These are phyloP conservation scores for Ferdinandea cuprea DNA, from an alignment of 2,888 invertebrate genomes.

Conservation along the genomic window DNA sequence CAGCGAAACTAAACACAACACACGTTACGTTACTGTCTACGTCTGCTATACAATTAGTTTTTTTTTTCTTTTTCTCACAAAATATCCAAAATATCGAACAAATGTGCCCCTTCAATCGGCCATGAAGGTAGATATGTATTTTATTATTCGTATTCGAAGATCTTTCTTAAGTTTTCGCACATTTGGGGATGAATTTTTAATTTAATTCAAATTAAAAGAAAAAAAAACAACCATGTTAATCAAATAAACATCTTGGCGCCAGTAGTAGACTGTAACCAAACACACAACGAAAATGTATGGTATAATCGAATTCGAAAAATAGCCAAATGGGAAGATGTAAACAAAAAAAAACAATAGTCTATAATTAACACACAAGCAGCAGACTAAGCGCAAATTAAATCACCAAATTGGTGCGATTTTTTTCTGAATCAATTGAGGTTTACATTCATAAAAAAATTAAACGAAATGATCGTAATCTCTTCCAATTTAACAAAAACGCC, in stretches of 20 bases:
- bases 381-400: slow-evolving; percentile 43
- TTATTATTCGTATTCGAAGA: slow-evolving; percentile 1
- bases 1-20: slow-evolving; percentile 13
- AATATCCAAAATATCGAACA: slow-evolving; percentile 40
- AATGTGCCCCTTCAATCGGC: slow-evolving; percentile 45
- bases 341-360: slow-evolving; percentile 37
- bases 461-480: slow-evolving; percentile 4
- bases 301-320: slow-evolving; percentile 29
- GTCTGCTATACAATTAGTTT: neutral
- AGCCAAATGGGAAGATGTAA: slow-evolving; percentile 11
- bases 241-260: slow-evolving; percentile 73
- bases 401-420: slow-evolving; percentile 26
- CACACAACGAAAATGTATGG: slow-evolving; percentile 12
- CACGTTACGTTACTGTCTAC: neutral
- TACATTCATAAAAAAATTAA: slow-evolving; percentile 25
- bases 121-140: neutral
- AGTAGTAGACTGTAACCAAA: slow-evolving; percentile 46
- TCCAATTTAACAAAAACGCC: slow-evolving; percentile 3
- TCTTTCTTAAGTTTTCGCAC: slow-evolving; percentile 20
- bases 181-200: slow-evolving; percentile 57
- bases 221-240: slow-evolving; percentile 56
- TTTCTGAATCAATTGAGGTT: slow-evolving; percentile 16
- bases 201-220: slow-evolving; percentile 15
- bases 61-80: slow-evolving; percentile 4
- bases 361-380: slow-evolving; percentile 58